Evolutionary conservation across 2,888 invertebrate genomes (phyloP).

Genomic region (Chirona hameri): DNA sequence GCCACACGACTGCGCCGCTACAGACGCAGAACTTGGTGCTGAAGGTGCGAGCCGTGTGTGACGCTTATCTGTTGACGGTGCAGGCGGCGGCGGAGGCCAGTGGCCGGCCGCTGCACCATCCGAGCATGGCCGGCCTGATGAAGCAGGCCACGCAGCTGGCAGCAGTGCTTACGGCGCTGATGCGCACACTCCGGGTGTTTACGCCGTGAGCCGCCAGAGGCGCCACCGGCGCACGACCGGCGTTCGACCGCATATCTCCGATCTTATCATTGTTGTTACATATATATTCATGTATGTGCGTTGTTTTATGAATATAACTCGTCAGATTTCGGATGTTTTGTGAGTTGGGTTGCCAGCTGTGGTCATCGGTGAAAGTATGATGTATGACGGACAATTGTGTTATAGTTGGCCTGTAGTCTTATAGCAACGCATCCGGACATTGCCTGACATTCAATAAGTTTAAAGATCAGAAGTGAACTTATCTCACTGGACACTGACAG

Average conservation of each 20-base stretch:
- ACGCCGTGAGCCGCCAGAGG: conserved; percentile 36
- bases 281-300: conserved; percentile 25
- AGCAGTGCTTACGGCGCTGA: conserved; percentile 71
- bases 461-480: no score
- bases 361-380: no score
- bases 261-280: conserved; percentile 28
- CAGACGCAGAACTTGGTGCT: conserved; percentile 76
- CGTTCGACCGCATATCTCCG: conserved; percentile 14
- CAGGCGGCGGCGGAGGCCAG: conserved; percentile 61
- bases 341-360: no score
- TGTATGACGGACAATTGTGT: no score
- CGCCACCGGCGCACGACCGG: not conserved
- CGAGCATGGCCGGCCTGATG: conserved; percentile 61
- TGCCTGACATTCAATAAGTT: no score
- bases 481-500: no score
- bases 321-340: not conserved
- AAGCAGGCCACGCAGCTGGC: conserved; percentile 73
- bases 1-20: conserved; percentile 69
- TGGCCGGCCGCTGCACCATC: conserved; percentile 62
- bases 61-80: conserved; percentile 70
- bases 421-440: no score
- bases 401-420: no score
- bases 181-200: conserved; percentile 61
- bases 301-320: conserved; percentile 11
- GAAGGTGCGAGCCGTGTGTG: conserved; percentile 75